Evolutionary conservation across 1,140 invertebrate species (phyloP).

Genomic region (Ceratina japonica): DNA sequence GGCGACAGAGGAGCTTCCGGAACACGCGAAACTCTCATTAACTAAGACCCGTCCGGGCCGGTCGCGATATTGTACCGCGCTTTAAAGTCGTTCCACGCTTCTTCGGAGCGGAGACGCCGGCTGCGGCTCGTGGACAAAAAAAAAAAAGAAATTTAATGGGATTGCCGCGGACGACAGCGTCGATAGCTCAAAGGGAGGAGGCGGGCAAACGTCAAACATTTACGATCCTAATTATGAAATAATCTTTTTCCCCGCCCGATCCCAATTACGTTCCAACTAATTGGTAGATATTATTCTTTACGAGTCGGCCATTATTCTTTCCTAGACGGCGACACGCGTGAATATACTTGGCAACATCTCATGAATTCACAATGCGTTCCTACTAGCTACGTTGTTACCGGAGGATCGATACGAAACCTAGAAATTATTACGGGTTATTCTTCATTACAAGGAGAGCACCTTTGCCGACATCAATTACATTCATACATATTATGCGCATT

Average conservation of each 20-base stretch:
- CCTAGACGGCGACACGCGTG: too few species aligned
- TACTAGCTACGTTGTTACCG: neutral
- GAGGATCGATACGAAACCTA: conserved; percentile 5
- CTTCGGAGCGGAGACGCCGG: conserved; percentile 29
- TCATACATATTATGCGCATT: conserved; percentile 46
- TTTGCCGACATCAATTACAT: conserved; percentile 36
- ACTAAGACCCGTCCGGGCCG: conserved; percentile 52
- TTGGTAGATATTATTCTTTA: too few species aligned
- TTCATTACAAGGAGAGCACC: conserved; percentile 17
- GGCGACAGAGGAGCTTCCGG: conserved; percentile 61
- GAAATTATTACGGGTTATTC: conserved; percentile 19
- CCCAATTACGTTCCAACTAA: too few species aligned
- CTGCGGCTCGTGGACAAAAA: conserved; percentile 4
- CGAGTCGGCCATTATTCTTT: too few species aligned
- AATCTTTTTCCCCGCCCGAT: too few species aligned
- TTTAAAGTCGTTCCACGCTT: conserved; percentile 54
- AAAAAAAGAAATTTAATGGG: conserved; percentile 4
- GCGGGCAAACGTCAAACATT: neutral
- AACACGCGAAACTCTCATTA: conserved; percentile 73
- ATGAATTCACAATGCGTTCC: neutral
- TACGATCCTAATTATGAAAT: too few species aligned
- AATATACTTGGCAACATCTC: too few species aligned
- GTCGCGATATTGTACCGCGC: conserved; percentile 47
- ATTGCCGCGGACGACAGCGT: neutral
- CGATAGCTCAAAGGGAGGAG: neutral